Conservation (phyloP, 2,113 vertebrate species). For the Pluvianellus socialis region DNA sequence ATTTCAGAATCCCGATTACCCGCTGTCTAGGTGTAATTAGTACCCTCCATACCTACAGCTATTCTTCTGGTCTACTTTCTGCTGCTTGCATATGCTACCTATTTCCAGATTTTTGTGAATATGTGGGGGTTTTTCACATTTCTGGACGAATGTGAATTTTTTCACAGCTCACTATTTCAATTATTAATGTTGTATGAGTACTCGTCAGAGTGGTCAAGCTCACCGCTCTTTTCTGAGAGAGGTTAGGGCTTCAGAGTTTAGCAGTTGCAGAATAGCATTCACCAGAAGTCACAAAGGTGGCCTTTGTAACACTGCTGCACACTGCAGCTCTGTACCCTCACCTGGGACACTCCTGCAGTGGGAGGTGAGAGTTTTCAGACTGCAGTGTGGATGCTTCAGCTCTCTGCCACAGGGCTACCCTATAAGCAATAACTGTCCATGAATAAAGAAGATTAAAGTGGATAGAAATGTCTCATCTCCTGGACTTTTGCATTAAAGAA, state of each 20-base stretch:
- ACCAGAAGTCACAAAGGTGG: background rate
- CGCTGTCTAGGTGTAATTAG: background rate
- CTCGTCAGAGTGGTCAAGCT: background rate
- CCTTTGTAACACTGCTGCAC: background rate
- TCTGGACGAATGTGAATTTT: background rate
- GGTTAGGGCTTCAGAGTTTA: background rate
- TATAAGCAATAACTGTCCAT: background rate
- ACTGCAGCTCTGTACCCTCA: background rate
- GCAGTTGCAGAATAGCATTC: background rate
- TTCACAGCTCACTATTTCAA: background rate
- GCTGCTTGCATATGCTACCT: background rate
- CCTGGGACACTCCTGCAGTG: no score
- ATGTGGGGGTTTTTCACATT: accelerated
- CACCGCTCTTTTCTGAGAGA: background rate
- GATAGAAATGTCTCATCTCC: background rate
- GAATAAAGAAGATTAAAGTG: background rate
- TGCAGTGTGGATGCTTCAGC: background rate
- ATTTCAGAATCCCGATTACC: background rate
- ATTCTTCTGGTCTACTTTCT: background rate
- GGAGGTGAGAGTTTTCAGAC: background rate
- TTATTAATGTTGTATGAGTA: background rate
- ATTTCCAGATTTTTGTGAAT: background rate
- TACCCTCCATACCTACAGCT: background rate
- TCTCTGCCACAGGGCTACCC: background rate
- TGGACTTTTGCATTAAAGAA: background rate